Conservation (phyloP, 2,888 invertebrate genomes). For the Drosophila hawaiiensis region DNA sequence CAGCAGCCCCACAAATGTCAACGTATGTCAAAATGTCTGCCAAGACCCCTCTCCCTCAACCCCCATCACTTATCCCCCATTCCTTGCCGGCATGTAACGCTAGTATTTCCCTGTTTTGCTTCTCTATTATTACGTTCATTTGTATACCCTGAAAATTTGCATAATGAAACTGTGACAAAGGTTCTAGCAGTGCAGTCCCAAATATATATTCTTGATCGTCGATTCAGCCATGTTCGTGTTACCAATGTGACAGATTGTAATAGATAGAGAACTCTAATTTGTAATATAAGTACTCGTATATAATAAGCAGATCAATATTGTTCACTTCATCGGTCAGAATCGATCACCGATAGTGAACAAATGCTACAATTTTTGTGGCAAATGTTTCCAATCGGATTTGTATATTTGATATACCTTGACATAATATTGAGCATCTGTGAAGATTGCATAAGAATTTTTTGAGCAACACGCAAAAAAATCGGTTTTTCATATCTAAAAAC, state of each 20-base stretch:
- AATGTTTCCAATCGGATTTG: not conserved
- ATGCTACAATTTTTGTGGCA: not conserved
- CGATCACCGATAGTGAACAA: not conserved
- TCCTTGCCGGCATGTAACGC: not conserved
- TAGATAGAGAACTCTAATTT: not conserved
- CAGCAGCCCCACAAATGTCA: conserved; percentile 46
- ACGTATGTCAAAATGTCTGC: conserved; percentile 60
- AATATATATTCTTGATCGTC: not conserved
- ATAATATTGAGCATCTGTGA: not conserved
- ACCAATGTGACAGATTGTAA: not conserved
- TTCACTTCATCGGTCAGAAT: not conserved
- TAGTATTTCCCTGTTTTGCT: conserved; percentile 9
- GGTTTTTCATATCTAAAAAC: not conserved
- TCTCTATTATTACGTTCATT: not conserved
- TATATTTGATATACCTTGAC: not conserved
- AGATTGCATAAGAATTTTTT: not conserved
- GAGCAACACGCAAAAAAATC: not conserved
- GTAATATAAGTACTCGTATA: not conserved
- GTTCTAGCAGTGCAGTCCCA: not conserved
- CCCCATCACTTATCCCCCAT: not conserved
- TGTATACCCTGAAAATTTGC: not conserved
- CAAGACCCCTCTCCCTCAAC: not conserved
- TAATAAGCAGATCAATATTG: not conserved
- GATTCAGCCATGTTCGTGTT: no score
- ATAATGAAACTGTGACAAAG: not conserved